Base-by-base conservation (phyloP, 37 sponge, comb jelly and placozoan genomes). In the Cliona cf. orientalis region DNA sequence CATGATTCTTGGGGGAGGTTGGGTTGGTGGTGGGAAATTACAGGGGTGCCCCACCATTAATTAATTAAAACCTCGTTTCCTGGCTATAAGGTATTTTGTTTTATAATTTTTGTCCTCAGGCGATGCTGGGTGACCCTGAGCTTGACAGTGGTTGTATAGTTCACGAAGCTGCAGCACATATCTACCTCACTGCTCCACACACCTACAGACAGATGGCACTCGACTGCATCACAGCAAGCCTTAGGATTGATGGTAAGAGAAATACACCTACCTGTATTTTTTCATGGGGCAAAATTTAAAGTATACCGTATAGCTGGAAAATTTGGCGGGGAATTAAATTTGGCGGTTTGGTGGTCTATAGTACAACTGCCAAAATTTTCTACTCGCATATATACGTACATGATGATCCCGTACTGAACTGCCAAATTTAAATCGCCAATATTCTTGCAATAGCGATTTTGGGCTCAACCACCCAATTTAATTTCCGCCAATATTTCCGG, bases 171-270 rank as follows among this genome's bases (percentile, higher is more conserved):
- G 97, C 97, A 39, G 91, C 93, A 39, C 6, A 66, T 7, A 42
- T 85, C 34, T 45, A 76, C 36, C 31, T 43, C 29, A 62, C 75
- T 7, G 68, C 97, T 1, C 91, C 93, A 23, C 91, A 81, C 62
- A 87, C 93, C 0, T 96, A 92, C 78, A 87, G 71, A n/a, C 97
- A 96, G 67, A 92, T 92, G 71, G 93, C 78, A 11, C 78, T 86
- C 70, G 97, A 96, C 63, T 96, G 97, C 82, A 89, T 93, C 6
- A 74, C 77, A 34, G 91, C 97, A 42, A 96, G 97, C 49, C 63
- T 90, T 19, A 87, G 91, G 70, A 67, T 92, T 34, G 86, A 92
- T 79, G 86, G 93, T 92, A 31, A 69, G 60, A 17, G 2, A 75
- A 37, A 5, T n/a, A n/a, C n/a, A n/a, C n/a, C n/a, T n/a, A n/a